These are phyloP conservation scores for Conus ventricosus DNA, from an alignment of 1,140 invertebrate species.

Conservation along the genomic window DNA sequence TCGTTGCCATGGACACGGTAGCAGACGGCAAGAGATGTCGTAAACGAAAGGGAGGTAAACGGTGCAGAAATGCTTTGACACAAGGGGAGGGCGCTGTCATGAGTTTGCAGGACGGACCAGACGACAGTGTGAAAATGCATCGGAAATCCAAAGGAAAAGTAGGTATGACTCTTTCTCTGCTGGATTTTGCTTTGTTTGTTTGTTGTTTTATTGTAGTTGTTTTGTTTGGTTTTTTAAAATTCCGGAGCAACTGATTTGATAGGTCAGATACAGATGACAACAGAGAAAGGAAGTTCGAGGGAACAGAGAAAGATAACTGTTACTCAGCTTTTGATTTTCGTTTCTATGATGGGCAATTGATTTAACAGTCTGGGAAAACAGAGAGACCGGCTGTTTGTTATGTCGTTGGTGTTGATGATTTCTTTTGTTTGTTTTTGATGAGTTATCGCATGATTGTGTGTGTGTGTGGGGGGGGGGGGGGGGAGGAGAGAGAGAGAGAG, in stretches of 20 bases:
- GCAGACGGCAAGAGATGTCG: not conserved
- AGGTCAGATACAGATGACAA: no score
- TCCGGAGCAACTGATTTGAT: no score
- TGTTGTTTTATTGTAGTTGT: not conserved
- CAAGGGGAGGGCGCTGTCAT: not conserved
- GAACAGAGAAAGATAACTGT: not conserved
- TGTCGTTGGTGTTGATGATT: not conserved
- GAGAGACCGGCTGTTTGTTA: not conserved
- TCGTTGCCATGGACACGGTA: not conserved
- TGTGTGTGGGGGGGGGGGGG: no score
- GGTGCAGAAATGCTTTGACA: not conserved
- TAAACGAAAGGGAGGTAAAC: not conserved
- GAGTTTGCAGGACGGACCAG: not conserved
- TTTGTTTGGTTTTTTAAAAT: not conserved
- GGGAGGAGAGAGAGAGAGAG: no score
- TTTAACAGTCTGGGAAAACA: no score
- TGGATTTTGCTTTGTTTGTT: no score
- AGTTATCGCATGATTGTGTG: no score
- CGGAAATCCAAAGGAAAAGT: conserved; percentile 5
- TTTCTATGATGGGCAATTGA: no score
- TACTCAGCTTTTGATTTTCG: not conserved
- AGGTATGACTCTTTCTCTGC: not conserved
- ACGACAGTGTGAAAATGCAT: not conserved
- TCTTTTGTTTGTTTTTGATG: no score
- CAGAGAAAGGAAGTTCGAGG: not conserved